These are phyloP conservation scores for Saccopteryx leptura DNA, from an alignment of 2,113 vertebrate species.

Conservation along the genomic window DNA sequence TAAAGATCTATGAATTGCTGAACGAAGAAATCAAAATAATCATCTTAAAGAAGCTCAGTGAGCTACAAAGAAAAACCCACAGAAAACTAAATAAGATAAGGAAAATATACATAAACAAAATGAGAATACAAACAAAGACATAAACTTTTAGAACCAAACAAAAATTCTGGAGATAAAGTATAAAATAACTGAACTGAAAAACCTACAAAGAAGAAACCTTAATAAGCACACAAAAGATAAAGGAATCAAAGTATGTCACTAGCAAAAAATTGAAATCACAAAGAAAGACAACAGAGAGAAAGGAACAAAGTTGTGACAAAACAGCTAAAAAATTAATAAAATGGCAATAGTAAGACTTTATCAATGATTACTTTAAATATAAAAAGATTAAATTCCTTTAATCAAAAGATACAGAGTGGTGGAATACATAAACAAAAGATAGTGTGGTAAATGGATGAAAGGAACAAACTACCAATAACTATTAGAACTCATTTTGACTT, in stretches of 20 bases:
- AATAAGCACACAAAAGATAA: not conserved
- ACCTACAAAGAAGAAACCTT: not conserved
- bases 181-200: conserved; percentile 13
- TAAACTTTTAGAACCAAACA: not conserved
- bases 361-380: not conserved
- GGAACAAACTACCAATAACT: not conserved
- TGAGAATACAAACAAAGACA: not conserved
- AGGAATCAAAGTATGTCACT: not conserved
- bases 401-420: not conserved
- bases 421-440: not conserved
- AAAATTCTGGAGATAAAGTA: not conserved
- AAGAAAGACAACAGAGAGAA: not conserved
- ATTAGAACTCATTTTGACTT: not conserved
- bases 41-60: not conserved
- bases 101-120: not conserved
- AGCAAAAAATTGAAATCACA: not conserved
- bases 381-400: not conserved
- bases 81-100: not conserved
- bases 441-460: not conserved
- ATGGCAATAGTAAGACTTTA: not conserved
- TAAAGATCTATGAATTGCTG: not conserved
- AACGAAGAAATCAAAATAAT: not conserved
- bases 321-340: not conserved
- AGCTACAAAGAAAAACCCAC: not conserved
- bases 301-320: not conserved